These are phyloP conservation scores for Cardiocondyla obscurior DNA, from an alignment of 1,140 invertebrate species.

Conservation along the genomic window DNA sequence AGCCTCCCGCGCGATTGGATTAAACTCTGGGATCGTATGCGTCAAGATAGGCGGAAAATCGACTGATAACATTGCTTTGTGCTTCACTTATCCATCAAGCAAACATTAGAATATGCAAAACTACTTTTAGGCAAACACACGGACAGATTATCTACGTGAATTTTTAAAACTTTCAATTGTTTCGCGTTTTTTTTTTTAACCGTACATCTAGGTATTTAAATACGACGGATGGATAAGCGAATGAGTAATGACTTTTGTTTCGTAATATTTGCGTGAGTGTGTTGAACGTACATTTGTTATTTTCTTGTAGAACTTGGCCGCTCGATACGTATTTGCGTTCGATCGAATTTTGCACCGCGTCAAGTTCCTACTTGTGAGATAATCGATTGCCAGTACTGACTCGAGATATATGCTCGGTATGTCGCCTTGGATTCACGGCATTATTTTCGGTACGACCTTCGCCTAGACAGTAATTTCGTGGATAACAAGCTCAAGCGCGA, in stretches of 20 bases:
- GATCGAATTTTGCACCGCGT: not conserved
- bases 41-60: not conserved
- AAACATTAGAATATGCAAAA: not conserved
- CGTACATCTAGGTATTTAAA: not conserved
- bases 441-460: constrained; percentile 32
- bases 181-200: not conserved
- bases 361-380: not conserved
- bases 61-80: not conserved
- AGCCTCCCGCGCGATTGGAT: not conserved
- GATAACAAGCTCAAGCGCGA: not conserved
- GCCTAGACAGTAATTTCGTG: not conserved
- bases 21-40: not conserved
- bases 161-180: not conserved
- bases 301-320: not conserved
- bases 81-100: not conserved
- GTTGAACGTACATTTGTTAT: not conserved
- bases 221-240: not conserved
- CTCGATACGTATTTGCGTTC: constrained; percentile 1
- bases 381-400: constrained; percentile 19
- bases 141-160: not conserved
- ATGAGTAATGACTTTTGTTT: not conserved
- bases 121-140: not conserved
- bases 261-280: not conserved
- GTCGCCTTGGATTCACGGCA: constrained; percentile 4
- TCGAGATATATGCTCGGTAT: constrained; percentile 7